Conservation (phyloP, 2,888 invertebrate species). For the Eupithecia tripunctaria region DNA sequence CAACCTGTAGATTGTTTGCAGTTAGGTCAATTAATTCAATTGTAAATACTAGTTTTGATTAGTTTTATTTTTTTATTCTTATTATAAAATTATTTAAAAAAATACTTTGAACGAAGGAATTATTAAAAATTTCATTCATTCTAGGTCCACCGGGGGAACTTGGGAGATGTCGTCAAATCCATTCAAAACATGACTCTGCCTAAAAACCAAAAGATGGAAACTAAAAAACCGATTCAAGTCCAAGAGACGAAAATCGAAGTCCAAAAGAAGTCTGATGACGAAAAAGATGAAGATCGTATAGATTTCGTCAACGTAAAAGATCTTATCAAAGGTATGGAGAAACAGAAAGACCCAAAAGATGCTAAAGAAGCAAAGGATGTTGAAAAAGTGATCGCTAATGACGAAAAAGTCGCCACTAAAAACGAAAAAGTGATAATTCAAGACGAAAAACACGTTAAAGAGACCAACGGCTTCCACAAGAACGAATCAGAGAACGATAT, state of each 20-base stretch:
- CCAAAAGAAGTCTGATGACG: constrained; percentile 57
- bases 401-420: constrained; percentile 39
- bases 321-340: constrained; percentile 86
- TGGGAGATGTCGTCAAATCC: constrained; percentile 77
- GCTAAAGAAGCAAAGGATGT: background rate
- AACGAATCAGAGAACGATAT: constrained; percentile 48
- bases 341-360: constrained; percentile 65
- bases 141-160: constrained; percentile 85
- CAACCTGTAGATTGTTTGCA: no score
- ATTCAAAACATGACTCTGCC: constrained; percentile 77
- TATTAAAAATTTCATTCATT: constrained; percentile 26
- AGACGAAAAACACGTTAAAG: constrained; percentile 50
- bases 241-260: constrained; percentile 61
- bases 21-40: no score
- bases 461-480: constrained; percentile 74
- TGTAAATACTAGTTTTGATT: no score
- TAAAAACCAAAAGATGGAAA: constrained; percentile 60
- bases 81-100: no score
- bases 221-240: constrained; percentile 60
- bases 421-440: constrained; percentile 35
- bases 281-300: constrained; percentile 76
- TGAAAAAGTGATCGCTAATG: background rate
- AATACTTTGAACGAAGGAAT: background rate
- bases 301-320: constrained; percentile 85
- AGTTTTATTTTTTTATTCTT: no score